Conservation (phyloP, 2,113 vertebrate genomes). For the Stictonetta naevosa region DNA sequence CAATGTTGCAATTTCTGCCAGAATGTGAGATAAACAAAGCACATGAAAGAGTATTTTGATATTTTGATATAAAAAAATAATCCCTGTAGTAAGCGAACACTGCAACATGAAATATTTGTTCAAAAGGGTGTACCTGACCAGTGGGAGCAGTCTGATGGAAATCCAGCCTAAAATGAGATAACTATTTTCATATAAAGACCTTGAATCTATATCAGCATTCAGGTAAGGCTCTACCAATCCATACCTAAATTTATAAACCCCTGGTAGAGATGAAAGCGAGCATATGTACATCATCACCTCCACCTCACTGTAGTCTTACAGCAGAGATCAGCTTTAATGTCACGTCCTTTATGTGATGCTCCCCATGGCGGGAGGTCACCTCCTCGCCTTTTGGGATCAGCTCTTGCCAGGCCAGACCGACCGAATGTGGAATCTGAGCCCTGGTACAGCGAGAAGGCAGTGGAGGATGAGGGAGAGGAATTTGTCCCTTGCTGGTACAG, state of each 20-base stretch:
- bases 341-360: accelerated
- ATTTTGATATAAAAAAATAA: not conserved
- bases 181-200: not conserved
- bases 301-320: not conserved
- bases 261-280: not conserved
- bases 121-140: not conserved
- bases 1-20: not conserved
- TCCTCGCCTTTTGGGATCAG: not conserved
- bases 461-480: not conserved
- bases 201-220: not conserved
- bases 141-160: not conserved
- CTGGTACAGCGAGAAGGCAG: not conserved
- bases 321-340: not conserved
- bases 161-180: not conserved
- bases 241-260: not conserved
- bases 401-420: not conserved
- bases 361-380: not conserved
- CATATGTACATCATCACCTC: not conserved
- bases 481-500: not conserved
- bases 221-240: not conserved
- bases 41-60: not conserved
- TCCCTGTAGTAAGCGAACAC: not conserved
- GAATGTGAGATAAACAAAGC: not conserved
- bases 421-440: not conserved
- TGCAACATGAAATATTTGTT: not conserved